Percentiles rank a stretch among this genome's conserved stretches.
phyloP scores from a whole-genome alignment of 1,140 invertebrate genomes.

The Halyomorpha halys region DNA sequence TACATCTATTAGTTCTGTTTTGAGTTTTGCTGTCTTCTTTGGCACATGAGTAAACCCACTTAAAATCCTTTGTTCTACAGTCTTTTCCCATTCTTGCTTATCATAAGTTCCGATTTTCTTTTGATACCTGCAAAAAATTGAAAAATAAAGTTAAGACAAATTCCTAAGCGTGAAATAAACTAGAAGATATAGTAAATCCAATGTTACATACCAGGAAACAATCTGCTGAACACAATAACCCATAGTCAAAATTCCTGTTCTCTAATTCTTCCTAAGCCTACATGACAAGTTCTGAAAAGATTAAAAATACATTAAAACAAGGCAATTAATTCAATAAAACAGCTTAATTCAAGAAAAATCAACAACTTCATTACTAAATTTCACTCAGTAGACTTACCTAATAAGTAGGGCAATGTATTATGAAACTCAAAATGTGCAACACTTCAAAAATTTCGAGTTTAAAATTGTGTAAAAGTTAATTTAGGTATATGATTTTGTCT shows the following conservation, averaged over 20 bases:
- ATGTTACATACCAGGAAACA: constrained; percentile 27
- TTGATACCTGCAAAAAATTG: constrained; percentile 53
- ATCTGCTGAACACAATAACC: constrained; percentile 27
- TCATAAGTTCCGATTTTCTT: constrained; percentile 93
- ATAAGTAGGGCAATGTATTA: no score
- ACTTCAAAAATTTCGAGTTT: no score
- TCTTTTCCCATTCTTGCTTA: constrained; percentile 92
- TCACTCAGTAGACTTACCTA: no score
- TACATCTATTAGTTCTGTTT: constrained; percentile 89
- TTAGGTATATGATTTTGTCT: no score
- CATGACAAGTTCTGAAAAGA: constrained; percentile 10
- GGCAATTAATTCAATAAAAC: no score
- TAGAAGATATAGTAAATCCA: background rate
- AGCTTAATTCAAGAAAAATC: no score
- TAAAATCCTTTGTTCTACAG: constrained; percentile 78
- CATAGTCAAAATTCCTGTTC: constrained; percentile 22
- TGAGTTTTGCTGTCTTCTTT: constrained; percentile 74
- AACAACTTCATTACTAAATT: no score
- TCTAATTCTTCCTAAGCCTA: constrained; percentile 15
- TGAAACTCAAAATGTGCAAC: no score
- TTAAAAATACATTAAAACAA: no score
- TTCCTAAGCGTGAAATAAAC: background rate
- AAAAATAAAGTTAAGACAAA: constrained; percentile 9
- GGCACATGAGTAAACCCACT: constrained; percentile 75
- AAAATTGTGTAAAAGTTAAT: no score